These are phyloP conservation scores for Cacajao melanocephalus DNA, from an alignment of 2,797 vertebrate species.

Conservation along the genomic window DNA sequence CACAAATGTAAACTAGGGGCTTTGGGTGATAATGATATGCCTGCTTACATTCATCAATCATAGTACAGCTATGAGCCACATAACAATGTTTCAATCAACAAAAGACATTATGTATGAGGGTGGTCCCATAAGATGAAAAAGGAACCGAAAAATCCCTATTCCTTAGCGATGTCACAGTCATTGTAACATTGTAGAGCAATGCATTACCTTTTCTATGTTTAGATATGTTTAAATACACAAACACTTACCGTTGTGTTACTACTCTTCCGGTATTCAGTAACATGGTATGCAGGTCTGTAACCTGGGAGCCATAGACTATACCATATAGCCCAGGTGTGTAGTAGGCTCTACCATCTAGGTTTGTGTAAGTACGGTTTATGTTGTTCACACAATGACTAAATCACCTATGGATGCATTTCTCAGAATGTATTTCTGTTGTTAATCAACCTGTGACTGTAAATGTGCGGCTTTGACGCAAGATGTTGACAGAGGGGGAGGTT, in stretches of 20 bases:
- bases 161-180: neutral
- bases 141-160: neutral
- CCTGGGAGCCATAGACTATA: neutral
- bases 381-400: neutral
- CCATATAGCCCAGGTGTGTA: neutral
- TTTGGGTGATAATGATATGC: neutral
- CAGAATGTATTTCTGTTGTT: neutral
- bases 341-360: neutral
- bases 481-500: neutral
- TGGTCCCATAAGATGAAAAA: neutral
- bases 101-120: neutral
- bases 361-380: neutral
- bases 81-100: neutral
- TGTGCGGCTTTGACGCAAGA: neutral
- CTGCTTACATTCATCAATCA: neutral
- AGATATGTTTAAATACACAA: neutral
- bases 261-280: neutral
- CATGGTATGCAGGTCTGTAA: no score
- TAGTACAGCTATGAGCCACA: neutral
- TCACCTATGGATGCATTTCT: neutral
- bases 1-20: neutral
- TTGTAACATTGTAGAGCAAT: neutral
- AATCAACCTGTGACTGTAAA: neutral
- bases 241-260: neutral
- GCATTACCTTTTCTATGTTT: neutral